Base-by-base conservation (phyloP, 2,888 invertebrate species). In the Sarcophaga caerulescens region DNA sequence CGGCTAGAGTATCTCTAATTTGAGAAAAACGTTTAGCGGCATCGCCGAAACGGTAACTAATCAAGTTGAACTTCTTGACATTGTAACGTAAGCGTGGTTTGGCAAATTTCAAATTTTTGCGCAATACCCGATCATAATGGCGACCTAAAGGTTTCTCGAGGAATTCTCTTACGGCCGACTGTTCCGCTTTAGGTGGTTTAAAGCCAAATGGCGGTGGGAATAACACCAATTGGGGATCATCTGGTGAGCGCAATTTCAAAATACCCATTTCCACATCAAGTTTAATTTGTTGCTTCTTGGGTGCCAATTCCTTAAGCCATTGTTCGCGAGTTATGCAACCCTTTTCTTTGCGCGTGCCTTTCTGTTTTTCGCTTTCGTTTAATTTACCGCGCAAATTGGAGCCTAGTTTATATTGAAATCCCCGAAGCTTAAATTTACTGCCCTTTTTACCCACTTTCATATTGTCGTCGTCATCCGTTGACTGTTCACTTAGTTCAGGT, bases 51-150 rank as follows among this genome's bases (percentile, higher is more conserved):
- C 91, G 74, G 77, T 88, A 93, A 0, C 90, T 90, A 12, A 92
- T 92, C n/a, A 93, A 87, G 84, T 92, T 93, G 19, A 93, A 93
- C 79, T 93, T 93, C 47, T 89, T 92, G 0, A 92, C 91, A 12
- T 90, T 89, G 12, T 91, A 90, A 11, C 87, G 88, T 3, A 91
- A 78, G 19, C 89, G 90, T 0, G 92, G 93, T 47, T 92, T 91
- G 17, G 90, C 90, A 2, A 92, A 85, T 76, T 90, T 90, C 0
- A 92, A 73, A 4, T 90, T 90, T 87, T 90, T 92, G 23, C 90
- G 89, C 2, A 89, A 82, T 11, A 87, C 84, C 0, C 91, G 90
- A 23, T 92, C 90, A 82, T 93, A 92, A 59, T 92, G 92, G 0
- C 88, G 82, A 0, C 92, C 92, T 35, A 92, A 59, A 0, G 89